phyloP scores from a whole-genome alignment of 2,888 invertebrate genomes.

The Agriopis marginaria region DNA sequence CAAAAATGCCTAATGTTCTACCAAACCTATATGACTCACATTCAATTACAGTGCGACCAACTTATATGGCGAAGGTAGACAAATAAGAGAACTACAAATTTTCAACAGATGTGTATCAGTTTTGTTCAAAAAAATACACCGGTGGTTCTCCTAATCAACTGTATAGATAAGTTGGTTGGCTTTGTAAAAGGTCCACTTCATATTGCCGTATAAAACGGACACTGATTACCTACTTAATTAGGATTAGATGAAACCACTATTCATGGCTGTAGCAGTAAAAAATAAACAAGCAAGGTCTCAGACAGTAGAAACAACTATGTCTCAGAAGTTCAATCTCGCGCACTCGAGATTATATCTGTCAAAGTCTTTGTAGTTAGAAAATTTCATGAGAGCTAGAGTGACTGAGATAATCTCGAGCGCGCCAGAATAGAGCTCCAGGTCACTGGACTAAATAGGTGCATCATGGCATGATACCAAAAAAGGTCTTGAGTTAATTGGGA shows the following conservation, averaged over 20 bases:
- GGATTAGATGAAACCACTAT: constrained; percentile 14
- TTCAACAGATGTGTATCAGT: not conserved
- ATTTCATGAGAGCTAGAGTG: too few relatives aligned
- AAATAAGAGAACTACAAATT: not conserved
- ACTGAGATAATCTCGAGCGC: too few relatives aligned
- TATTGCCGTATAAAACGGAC: constrained; percentile 3
- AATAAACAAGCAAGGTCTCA: constrained; percentile 14
- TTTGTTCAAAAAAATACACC: not conserved
- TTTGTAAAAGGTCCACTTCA: not conserved
- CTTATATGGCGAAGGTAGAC: not conserved
- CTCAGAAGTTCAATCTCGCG: too few relatives aligned
- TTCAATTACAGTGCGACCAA: not conserved
- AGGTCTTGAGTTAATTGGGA: constrained; percentile 39
- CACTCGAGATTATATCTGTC: too few relatives aligned
- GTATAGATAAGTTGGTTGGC: not conserved
- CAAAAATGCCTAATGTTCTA: constrained; percentile 7
- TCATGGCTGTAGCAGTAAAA: constrained; percentile 8
- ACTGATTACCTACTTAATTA: constrained; percentile 3
- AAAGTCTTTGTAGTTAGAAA: too few relatives aligned
- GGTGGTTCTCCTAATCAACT: not conserved
- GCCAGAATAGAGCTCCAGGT: constrained; percentile 4
- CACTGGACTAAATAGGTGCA: constrained; percentile 34
- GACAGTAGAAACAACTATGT: too few relatives aligned
- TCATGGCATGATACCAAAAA: constrained; percentile 29
- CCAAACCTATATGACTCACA: constrained; percentile 3